Conservation (phyloP, 2,888 invertebrate genomes). For the Drosophila emarginata region DNA sequence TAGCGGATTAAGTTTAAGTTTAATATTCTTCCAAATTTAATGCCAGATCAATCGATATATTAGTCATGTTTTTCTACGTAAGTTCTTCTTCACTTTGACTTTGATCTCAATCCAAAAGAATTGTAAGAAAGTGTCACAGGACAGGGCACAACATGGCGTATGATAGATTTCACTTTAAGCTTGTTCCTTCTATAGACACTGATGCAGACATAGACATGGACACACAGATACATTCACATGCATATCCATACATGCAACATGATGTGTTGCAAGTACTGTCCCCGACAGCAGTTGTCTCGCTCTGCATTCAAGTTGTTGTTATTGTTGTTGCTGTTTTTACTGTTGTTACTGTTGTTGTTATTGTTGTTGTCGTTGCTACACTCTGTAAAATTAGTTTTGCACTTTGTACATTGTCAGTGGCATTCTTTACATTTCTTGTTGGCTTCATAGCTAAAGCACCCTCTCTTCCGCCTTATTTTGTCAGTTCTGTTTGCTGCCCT, state of each 20-base stretch:
- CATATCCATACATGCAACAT: conserved; percentile 29
- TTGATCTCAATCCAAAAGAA: too few species aligned
- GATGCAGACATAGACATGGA: conserved; percentile 29
- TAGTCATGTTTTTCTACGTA: too few species aligned
- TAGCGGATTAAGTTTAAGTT: too few species aligned
- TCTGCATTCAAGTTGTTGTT: conserved; percentile 42
- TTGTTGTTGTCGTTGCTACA: too few species aligned
- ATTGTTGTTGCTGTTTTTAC: conserved; percentile 41
- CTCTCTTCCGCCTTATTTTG: conserved; percentile 24
- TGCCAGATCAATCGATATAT: too few species aligned
- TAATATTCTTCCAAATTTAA: too few species aligned
- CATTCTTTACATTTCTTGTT: conserved; percentile 72
- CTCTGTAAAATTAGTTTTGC: conserved; percentile 79
- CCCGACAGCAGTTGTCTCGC: conserved; percentile 15
- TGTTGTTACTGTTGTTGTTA: conserved; percentile 21
- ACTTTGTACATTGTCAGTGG: conserved; percentile 78
- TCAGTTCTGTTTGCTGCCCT: conserved; percentile 41
- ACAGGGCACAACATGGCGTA: conserved; percentile 55
- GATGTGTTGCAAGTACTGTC: conserved; percentile 40
- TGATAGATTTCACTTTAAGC: conserved; percentile 64
- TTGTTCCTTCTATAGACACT: conserved; percentile 41
- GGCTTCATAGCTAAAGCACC: conserved; percentile 29
- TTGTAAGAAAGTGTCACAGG: conserved; percentile 13
- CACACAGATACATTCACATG: not conserved
- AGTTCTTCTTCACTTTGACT: too few species aligned